Conservation (phyloP, 2,113 vertebrate species). For the Mohoua ochrocephala region DNA sequence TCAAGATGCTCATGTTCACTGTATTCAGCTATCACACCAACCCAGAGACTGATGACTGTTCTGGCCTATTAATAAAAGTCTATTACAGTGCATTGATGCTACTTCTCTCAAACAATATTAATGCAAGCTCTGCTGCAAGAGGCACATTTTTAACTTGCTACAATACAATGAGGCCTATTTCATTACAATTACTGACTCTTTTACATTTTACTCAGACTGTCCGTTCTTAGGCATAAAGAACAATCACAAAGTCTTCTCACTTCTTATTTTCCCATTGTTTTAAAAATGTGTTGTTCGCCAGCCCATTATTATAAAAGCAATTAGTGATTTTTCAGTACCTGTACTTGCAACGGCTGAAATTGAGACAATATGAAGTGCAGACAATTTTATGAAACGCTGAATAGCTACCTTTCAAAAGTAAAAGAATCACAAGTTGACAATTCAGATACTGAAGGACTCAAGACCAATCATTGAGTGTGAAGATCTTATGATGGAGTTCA, state of each 20-base stretch:
- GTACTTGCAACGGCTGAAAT: neutral
- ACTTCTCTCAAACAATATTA: conserved; percentile 28
- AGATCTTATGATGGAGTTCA: neutral
- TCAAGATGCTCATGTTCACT: conserved; percentile 16
- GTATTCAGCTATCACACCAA: neutral
- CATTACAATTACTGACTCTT: neutral
- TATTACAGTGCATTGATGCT: conserved; percentile 26
- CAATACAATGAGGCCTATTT: neutral
- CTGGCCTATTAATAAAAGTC: conserved; percentile 44
- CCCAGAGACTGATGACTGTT: conserved; percentile 34
- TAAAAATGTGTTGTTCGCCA: neutral
- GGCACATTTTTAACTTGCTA: conserved; percentile 25
- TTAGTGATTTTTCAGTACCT: neutral
- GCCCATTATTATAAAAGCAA: neutral
- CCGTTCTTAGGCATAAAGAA: neutral
- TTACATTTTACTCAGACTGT: neutral
- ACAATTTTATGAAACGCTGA: neutral
- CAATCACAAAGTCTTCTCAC: neutral
- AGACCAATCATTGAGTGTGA: neutral
- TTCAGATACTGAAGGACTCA: neutral
- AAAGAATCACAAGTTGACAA: neutral
- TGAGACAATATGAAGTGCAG: neutral
- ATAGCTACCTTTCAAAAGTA: neutral
- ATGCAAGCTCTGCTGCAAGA: neutral
- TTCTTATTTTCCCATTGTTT: neutral